Base-by-base conservation (phyloP, 2,797 vertebrate genomes). In the Urophycis tenuis region DNA sequence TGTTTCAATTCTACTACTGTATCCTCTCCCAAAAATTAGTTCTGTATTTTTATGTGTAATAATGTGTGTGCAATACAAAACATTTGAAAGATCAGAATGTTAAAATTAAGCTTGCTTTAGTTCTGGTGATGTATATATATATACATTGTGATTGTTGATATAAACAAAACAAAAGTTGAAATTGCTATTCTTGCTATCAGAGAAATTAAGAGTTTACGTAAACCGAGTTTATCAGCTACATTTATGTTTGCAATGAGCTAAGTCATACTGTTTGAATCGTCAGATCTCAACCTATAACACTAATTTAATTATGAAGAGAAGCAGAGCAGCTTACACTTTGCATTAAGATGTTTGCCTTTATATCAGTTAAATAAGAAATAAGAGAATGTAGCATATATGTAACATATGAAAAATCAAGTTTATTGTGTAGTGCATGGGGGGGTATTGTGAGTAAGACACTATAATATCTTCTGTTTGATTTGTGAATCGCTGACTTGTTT, bases 351-450 rank as follows among this genome's bases (percentile, higher is more conserved):
- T 92, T 92, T 93, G 92, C 89, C 88, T 93, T 93, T 91, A 93
- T 92, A 91, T 92, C 89, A 92, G 90, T 90, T 87, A 92, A 88
- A 88, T 92, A 91, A 91, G 87, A 90, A 90, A 87, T 91, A 93
- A 87, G 90, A 92, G 91, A 93, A 93, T 93, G 92, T 93, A 93
- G 92, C 93, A 92, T 92, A 92, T 89, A 90, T 90, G 90, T 91
- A 91, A 92, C 91, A 92, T 92, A 93, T 89, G 88, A 91, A 89
- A 90, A 91, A 85, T 81, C 85, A 88, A 91, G 89, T 89, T 86
- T 89, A 92, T 91, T 87, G 88, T 91, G 89, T 91, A 89, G 91
- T 92, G 92, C 92, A 93, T 92, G 91, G 89, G 88, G 85, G 83
- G 41, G 39, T 86, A 88, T 87, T 85, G 85, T 87, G 83, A 84